Base-by-base conservation (phyloP, 2,113 vertebrate genomes). In the Zosterops lateralis region DNA sequence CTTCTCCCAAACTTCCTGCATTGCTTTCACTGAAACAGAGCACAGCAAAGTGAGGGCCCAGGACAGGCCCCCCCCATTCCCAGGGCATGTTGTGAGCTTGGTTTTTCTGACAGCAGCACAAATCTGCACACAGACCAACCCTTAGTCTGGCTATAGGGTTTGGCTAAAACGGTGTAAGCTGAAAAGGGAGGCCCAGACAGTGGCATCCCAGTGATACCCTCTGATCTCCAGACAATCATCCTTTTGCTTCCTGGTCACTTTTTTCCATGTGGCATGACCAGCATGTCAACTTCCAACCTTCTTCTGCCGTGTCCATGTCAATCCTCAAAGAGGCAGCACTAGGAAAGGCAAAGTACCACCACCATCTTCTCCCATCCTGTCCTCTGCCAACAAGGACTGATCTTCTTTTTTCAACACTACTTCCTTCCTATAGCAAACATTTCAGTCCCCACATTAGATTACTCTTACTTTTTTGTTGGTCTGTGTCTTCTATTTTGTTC, bases 21-120 rank as follows among this genome's bases (percentile, higher is more conserved):
- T 12, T 0, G 0, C 19, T 58, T 54, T 48, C 77, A 56, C 51
- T 29, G 60, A 58, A 77, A 50, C 4, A 61, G 34, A 31, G 28
- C 17, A n/a, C 36, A 38, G 26, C 47, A 77, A 71, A 92, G 71
- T 17, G 57, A 75, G 68, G 22, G 21, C 11, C 26, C 44, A 60
- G 25, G 48, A 79, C 25, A 67, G 56, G 25, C 26, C 54, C 12
- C 12, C 38, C 25, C 60, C 40, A 0, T 21, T 36, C 36, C 44
- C 73, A 58, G 90, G 40, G 21, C 10, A 1, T 11, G 48, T 31
- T 71, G n/a, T 17, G 65, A 80, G 34, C 54, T 80, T 62, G 40
- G 14, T 60, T 90, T 28, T 74, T 42, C 60, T 67, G 56, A 64
- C 40, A 36, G 67, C 74, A 88, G 68, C 76, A 70, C 38, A 90